Percentiles rank a stretch among this genome's conserved stretches.
These are phyloP conservation scores for Leucophenga varia DNA, from an alignment of 1,140 invertebrate species.

Conservation along the genomic window DNA sequence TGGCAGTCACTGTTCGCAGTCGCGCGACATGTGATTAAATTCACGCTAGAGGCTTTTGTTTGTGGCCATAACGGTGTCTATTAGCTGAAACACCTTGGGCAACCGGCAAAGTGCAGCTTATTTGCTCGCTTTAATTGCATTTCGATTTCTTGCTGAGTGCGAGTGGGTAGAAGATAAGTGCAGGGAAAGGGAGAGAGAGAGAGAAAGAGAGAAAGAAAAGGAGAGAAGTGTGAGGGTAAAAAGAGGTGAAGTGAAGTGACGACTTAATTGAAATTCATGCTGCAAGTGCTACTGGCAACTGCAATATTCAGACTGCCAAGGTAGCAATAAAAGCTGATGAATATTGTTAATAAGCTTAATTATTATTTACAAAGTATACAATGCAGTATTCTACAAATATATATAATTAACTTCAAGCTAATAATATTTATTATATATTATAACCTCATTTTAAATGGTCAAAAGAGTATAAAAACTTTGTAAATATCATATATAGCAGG, in stretches of 20 bases:
- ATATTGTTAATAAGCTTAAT: no score
- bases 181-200: no score
- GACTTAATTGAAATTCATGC: slow-evolving; percentile 13
- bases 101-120: background rate
- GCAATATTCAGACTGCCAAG: background rate
- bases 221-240: no score
- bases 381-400: no score
- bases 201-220: no score
- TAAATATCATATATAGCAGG: no score
- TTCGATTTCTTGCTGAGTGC: slow-evolving; percentile 37
- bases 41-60: slow-evolving; percentile 15
- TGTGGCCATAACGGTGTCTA: slow-evolving; percentile 28
- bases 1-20: background rate
- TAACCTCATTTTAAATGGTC: no score
- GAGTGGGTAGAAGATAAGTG: no score
- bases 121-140: slow-evolving; percentile 37
- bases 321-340: background rate
- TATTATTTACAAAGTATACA: no score
- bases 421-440: no score
- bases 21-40: background rate
- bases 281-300: background rate
- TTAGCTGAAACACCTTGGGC: slow-evolving; percentile 26
- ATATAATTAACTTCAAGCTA: no score
- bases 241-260: background rate
- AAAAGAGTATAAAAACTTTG: no score